Evolutionary conservation across 2,113 vertebrate genomes (phyloP).

Genomic region (Enhydra lutris): DNA sequence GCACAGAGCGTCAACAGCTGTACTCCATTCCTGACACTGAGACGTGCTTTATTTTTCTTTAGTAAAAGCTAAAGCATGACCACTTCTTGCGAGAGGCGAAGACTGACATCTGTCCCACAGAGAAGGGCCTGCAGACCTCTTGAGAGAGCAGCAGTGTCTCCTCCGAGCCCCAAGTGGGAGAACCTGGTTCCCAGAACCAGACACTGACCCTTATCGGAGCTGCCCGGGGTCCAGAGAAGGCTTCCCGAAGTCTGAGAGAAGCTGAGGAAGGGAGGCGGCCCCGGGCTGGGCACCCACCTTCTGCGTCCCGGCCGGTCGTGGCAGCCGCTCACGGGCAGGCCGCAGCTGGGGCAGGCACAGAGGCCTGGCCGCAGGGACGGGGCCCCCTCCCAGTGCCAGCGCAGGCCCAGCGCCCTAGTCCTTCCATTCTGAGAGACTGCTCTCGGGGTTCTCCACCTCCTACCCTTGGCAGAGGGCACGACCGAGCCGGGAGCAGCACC

Average conservation of each 20-base stretch:
- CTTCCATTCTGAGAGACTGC: neutral
- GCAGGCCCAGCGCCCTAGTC: neutral
- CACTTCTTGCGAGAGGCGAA: neutral
- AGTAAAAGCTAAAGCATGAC: neutral
- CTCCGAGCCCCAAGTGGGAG: neutral
- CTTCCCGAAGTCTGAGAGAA: neutral
- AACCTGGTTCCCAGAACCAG: neutral
- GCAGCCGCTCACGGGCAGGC: neutral
- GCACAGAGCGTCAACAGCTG: neutral
- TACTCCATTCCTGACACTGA: neutral
- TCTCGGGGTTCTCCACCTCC: neutral
- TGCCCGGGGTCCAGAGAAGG: neutral
- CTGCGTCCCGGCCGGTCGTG: neutral
- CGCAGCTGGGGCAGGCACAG: neutral
- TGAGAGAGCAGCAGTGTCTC: neutral
- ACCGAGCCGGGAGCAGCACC: no score
- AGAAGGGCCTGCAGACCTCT: neutral
- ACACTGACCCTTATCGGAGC: neutral
- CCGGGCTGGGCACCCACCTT: fast-evolving
- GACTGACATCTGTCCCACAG: neutral
- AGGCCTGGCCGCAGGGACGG: neutral
- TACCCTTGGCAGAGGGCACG: neutral
- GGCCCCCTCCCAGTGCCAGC: fast-evolving
- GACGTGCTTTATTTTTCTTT: neutral
- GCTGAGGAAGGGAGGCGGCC: neutral